Base-by-base conservation (phyloP, 1,140 invertebrate species). In the Maniola jurtina region DNA sequence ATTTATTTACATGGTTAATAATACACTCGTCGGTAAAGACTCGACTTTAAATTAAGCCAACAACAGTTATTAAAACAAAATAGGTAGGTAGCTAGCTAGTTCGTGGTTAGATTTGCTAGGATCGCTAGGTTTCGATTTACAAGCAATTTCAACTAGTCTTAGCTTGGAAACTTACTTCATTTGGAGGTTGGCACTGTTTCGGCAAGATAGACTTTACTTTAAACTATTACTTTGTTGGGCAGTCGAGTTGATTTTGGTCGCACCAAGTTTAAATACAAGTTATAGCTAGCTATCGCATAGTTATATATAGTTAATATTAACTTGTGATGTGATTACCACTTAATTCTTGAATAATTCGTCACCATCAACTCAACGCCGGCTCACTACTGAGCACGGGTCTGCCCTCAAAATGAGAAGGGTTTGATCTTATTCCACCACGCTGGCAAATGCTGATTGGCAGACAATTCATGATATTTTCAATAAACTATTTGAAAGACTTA, bases 121-220 rank as follows among this genome's bases (percentile, higher is more conserved):
- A 58, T 58, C 4, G n/a, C 56, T 38, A 9, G 15, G 16, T 63
- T 63, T 55, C 52, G 50, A 63, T 55, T 63, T 62, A 62, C 15
- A 55, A 42, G 50, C 61, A 52, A 55, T 63, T 55, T 40, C 47
- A 63, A 63, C 48, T 38, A 63, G 50, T 55, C 15, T 42, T 13
- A 55, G 52, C 34, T 25, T 13, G 38, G 50, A 55, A 61, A 61
- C 60, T 61, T 61, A 63, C 48, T 63, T 55, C 61, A 63, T 63
- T 55, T 55, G 13, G 52, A 42, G 61, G 50, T 34, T 63, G 52
- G 38, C 52, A 34, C 50, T 63, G 16, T 63, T 63, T 63, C 50
- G 61, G 36, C 61, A 55, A 55, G 50, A 38, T 38, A 54, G 36
- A 63, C 50, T 63, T 40, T 42, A 63, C 50, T 63, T 40, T 55